Conservation (phyloP, 2,797 vertebrate genomes). For the Acrossocheilus wenchowensis region DNA sequence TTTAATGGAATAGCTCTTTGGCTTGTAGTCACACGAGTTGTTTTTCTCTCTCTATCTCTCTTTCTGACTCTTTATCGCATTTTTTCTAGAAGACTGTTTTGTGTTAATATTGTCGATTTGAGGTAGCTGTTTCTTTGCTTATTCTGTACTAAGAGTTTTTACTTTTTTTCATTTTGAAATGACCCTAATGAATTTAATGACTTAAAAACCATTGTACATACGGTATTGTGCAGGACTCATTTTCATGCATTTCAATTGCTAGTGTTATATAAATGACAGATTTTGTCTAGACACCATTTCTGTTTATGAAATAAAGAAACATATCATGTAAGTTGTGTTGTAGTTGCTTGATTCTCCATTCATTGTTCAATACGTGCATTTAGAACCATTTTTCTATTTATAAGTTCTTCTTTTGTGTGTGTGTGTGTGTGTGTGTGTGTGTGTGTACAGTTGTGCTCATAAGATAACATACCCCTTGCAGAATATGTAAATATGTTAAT, state of each 20-base stretch:
- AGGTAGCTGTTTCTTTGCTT: constrained; percentile 97
- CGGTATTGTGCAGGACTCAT: constrained; percentile 92
- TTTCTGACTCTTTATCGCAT: constrained; percentile 79
- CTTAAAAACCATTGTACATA: constrained; percentile 98
- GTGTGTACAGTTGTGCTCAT: too few relatives aligned
- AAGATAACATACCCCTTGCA: too few relatives aligned
- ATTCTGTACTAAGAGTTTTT: constrained; percentile 98
- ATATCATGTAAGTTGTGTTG: constrained; percentile 88
- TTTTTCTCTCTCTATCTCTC: constrained; percentile 81
- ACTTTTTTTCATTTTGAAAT: constrained; percentile 84
- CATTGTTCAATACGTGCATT: not conserved
- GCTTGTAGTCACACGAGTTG: constrained; percentile 83
- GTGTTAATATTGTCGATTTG: constrained; percentile 99
- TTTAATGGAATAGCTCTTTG: constrained; percentile 98
- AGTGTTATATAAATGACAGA: constrained; percentile 93
- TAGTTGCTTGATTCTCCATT: constrained; percentile 26
- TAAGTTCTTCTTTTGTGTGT: not conserved
- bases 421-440: too few relatives aligned
- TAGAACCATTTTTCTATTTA: not conserved
- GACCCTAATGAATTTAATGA: constrained; percentile 95
- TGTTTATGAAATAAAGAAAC: constrained; percentile 99
- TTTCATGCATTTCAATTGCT: constrained; percentile 98
- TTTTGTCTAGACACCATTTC: constrained; percentile 99
- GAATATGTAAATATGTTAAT: too few relatives aligned
- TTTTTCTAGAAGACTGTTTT: constrained; percentile 96